Conservation (phyloP, 2,888 invertebrate species). For the Colletes collaris region DNA sequence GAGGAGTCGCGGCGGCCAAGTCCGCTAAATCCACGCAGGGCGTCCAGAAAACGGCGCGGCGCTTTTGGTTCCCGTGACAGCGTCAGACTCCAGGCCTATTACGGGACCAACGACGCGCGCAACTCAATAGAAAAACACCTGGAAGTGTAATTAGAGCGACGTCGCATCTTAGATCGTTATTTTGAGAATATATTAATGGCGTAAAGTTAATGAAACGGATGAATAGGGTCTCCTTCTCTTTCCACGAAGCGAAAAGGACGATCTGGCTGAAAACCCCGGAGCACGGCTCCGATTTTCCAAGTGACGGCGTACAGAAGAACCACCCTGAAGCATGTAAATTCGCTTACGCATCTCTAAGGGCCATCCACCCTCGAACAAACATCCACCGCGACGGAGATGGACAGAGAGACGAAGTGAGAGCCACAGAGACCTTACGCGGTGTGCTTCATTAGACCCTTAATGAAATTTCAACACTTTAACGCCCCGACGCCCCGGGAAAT, state of each 20-base stretch:
- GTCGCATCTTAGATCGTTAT: constrained; percentile 64
- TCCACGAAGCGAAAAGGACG: constrained; percentile 53
- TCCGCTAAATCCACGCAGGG: constrained; percentile 25
- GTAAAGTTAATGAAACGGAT: constrained; percentile 66
- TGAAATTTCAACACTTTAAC: constrained; percentile 79
- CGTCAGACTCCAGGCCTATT: constrained; percentile 13
- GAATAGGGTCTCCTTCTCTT: constrained; percentile 56
- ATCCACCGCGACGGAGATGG: constrained; percentile 65
- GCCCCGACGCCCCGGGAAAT: constrained; percentile 73
- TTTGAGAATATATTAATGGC: constrained; percentile 67
- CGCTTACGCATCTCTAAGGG: constrained; percentile 72
- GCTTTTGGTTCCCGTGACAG: constrained; percentile 11
- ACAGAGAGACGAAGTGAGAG: constrained; percentile 34
- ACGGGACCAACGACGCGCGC: constrained; percentile 41
- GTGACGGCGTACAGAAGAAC: constrained; percentile 68
- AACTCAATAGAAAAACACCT: constrained; percentile 57
- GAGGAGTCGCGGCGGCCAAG: constrained; percentile 6
- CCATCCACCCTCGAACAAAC: constrained; percentile 73
- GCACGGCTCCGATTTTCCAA: constrained; percentile 65
- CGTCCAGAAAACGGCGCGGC: constrained; percentile 10
- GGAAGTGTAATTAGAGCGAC: constrained; percentile 67
- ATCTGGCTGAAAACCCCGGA: constrained; percentile 69
- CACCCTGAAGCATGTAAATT: constrained; percentile 73
- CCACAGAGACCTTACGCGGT: constrained; percentile 73
- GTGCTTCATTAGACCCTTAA: constrained; percentile 77